Conservation (phyloP, 2,797 vertebrate species). For the Leptodactylus fallax region DNA sequence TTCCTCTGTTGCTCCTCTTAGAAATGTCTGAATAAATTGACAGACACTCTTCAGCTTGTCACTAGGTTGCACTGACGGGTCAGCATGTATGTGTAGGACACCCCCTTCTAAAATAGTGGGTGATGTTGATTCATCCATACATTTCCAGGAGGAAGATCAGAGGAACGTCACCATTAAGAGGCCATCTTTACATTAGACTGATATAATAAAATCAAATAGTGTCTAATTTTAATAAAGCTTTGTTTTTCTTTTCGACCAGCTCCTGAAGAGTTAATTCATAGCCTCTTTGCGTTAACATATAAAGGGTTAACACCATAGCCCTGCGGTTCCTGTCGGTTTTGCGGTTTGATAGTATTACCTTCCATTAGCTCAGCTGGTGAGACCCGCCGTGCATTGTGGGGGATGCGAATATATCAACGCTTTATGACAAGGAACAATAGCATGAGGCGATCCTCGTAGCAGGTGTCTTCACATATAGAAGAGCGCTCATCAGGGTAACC, state of each 20-base stretch:
- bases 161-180: neutral
- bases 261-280: neutral
- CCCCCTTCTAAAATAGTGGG: too few relatives aligned
- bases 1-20: too few relatives aligned
- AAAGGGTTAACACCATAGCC: neutral
- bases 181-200: neutral
- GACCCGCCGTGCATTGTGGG: constrained; percentile 49
- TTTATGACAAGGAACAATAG: constrained; percentile 29
- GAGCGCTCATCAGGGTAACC: neutral
- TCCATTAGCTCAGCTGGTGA: constrained; percentile 43
- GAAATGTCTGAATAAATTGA: too few relatives aligned
- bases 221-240: too few relatives aligned
- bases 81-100: too few relatives aligned
- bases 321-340: neutral
- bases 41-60: too few relatives aligned
- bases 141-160: too few relatives aligned
- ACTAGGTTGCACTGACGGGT: too few relatives aligned
- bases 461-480: constrained; percentile 32
- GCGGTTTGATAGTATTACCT: constrained; percentile 32
- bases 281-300: neutral
- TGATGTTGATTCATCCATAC: too few relatives aligned
- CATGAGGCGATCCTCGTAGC: neutral
- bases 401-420: constrained; percentile 21
- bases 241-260: neutral
- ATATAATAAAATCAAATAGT: too few relatives aligned